Percentiles rank a stretch among this genome's conserved stretches.
Evolutionary conservation across 2,888 invertebrate species (phyloP).

Genomic region (Diadegma fenestrale): DNA sequence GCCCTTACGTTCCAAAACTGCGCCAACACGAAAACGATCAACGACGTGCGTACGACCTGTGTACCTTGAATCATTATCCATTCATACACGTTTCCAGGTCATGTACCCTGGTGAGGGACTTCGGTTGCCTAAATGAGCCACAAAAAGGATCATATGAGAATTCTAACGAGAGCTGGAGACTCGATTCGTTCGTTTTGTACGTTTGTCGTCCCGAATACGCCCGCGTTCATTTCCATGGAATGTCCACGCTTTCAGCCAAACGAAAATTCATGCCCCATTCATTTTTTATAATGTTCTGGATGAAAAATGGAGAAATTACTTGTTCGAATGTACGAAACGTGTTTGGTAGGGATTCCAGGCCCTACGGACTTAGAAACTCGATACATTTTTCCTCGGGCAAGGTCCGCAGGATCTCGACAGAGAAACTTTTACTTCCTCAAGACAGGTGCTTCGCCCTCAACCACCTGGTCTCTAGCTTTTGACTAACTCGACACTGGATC

Average conservation of each 20-base stretch:
- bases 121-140: slow-evolving; percentile 21
- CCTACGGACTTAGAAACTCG: slow-evolving; percentile 46
- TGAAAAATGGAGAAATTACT: background rate
- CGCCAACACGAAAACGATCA: background rate
- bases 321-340: background rate
- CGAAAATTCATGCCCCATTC: slow-evolving; percentile 16
- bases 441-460: slow-evolving; percentile 74
- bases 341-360: background rate
- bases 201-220: slow-evolving; percentile 28
- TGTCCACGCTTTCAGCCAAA: background rate
- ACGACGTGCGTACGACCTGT: too few species aligned
- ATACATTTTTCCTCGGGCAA: slow-evolving; percentile 64
- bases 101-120: background rate
- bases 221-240: background rate
- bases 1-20: background rate
- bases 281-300: background rate
- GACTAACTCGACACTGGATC: background rate
- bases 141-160: slow-evolving; percentile 20
- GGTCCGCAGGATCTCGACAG: slow-evolving; percentile 47
- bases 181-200: slow-evolving; percentile 35
- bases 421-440: slow-evolving; percentile 57
- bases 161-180: slow-evolving; percentile 15
- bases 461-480: slow-evolving; percentile 74
- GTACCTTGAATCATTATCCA: slow-evolving; percentile 57
- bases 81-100: slow-evolving; percentile 41